These are phyloP conservation scores for Ovibos moschatus DNA, from an alignment of 2,113 vertebrate species.

Conservation along the genomic window DNA sequence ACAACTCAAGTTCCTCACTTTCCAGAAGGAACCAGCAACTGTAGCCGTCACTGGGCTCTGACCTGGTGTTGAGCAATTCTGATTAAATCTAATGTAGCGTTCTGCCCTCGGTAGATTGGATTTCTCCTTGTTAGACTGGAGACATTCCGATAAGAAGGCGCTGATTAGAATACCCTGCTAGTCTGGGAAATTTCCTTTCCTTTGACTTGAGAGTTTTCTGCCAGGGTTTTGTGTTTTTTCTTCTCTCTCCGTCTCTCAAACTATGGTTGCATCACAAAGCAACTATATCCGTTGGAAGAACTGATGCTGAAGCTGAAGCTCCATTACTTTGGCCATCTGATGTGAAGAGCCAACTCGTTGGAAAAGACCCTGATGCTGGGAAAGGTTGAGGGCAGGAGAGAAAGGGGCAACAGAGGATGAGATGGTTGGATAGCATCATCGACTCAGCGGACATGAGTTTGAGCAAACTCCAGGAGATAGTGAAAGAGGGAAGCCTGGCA, in stretches of 20 bases:
- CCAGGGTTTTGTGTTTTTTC: neutral
- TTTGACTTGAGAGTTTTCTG: slow-evolving; percentile 28
- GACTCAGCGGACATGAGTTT: neutral
- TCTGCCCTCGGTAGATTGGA: slow-evolving; percentile 74
- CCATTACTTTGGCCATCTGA: neutral
- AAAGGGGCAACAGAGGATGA: neutral
- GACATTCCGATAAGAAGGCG: slow-evolving; percentile 74
- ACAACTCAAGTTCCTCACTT: slow-evolving; percentile 14
- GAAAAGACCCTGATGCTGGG: neutral
- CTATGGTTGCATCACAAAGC: neutral
- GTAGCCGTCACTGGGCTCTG: slow-evolving; percentile 48
- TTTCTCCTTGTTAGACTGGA: slow-evolving; percentile 81
- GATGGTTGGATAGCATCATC: neutral
- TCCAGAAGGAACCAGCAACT: neutral
- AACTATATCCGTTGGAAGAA: neutral
- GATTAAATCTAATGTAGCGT: slow-evolving; percentile 78
- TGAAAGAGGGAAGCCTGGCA: neutral
- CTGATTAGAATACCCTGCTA: slow-evolving; percentile 75
- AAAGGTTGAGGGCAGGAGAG: neutral
- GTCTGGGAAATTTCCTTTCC: slow-evolving; percentile 74
- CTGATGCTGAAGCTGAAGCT: neutral
- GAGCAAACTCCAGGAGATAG: neutral
- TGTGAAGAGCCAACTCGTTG: neutral
- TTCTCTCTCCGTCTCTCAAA: neutral
- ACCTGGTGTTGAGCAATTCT: slow-evolving; percentile 65